Percentiles rank a stretch among this genome's conserved stretches.
phyloP scores from a whole-genome alignment of 2,113 vertebrate species.

The Thunnus maccoyii region DNA sequence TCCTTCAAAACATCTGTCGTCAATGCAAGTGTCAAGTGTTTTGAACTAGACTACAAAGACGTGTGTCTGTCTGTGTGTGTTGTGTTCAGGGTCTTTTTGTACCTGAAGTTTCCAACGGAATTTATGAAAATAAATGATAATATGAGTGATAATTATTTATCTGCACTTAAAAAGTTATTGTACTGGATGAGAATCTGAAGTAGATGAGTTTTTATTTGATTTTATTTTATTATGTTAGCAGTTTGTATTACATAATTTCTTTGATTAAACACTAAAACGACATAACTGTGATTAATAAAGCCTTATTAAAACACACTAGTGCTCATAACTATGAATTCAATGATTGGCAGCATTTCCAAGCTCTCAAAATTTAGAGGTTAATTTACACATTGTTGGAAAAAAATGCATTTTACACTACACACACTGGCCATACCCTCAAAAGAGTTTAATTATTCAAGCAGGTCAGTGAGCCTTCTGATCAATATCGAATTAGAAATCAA shows the following conservation, averaged over 20 bases:
- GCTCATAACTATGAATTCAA: background rate
- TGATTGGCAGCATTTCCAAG: background rate
- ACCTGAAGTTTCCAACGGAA: too few relatives aligned
- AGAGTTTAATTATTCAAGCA: slow-evolving; percentile 65
- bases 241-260: background rate
- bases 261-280: too few relatives aligned
- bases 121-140: too few relatives aligned
- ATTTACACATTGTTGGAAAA: background rate
- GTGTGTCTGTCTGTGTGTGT: background rate
- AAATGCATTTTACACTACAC: slow-evolving; percentile 37
- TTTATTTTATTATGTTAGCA: background rate
- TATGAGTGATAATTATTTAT: too few relatives aligned
- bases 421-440: slow-evolving; percentile 14
- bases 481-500: slow-evolving; percentile 72
- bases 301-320: background rate
- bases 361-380: background rate
- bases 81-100: too few relatives aligned
- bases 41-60: slow-evolving; percentile 13
- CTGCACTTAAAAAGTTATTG: too few relatives aligned
- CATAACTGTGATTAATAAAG: too few relatives aligned
- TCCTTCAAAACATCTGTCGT: slow-evolving; percentile 63
- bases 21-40: slow-evolving; percentile 24
- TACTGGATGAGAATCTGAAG: too few relatives aligned
- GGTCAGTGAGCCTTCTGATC: slow-evolving; percentile 52
- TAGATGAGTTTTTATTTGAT: too few relatives aligned